Evolutionary conservation across 2,888 invertebrate genomes (phyloP).

Genomic region (Drosophila barbarae): DNA sequence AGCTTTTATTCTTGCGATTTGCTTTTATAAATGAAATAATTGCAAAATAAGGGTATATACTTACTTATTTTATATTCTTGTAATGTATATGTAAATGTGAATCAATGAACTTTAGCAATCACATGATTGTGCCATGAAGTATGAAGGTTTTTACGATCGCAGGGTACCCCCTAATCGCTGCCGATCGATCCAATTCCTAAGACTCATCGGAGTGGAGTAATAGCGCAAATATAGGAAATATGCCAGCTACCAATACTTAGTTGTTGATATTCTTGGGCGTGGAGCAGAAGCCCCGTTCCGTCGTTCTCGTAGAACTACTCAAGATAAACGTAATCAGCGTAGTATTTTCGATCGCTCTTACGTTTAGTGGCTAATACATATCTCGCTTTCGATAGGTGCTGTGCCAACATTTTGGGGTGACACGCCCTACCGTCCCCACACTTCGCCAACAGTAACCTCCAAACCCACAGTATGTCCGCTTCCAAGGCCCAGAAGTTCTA

Average conservation of each 20-base stretch:
- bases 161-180: constrained; percentile 11
- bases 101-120: no score
- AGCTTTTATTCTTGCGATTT: no score
- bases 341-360: constrained; percentile 26
- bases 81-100: background rate
- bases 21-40: no score
- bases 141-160: background rate
- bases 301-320: constrained; percentile 24
- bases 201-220: constrained; percentile 32
- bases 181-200: constrained; percentile 8
- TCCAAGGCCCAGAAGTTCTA: constrained; percentile 85
- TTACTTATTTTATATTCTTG: background rate
- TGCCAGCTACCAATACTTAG: constrained; percentile 28
- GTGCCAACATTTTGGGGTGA: constrained; percentile 2
- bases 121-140: no score
- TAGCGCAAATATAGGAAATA: constrained; percentile 38
- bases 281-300: constrained; percentile 15
- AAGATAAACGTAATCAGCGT: constrained; percentile 71
- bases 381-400: constrained; percentile 21
- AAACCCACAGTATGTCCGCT: constrained; percentile 16
- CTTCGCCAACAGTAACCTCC: background rate
- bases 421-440: constrained; percentile 2
- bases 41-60: background rate
- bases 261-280: constrained; percentile 38
- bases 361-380: constrained; percentile 40